Percentiles rank a stretch among this genome's conserved stretches.
These are phyloP conservation scores for Coleophora deauratella DNA, from an alignment of 2,888 invertebrate species.

Conservation along the genomic window DNA sequence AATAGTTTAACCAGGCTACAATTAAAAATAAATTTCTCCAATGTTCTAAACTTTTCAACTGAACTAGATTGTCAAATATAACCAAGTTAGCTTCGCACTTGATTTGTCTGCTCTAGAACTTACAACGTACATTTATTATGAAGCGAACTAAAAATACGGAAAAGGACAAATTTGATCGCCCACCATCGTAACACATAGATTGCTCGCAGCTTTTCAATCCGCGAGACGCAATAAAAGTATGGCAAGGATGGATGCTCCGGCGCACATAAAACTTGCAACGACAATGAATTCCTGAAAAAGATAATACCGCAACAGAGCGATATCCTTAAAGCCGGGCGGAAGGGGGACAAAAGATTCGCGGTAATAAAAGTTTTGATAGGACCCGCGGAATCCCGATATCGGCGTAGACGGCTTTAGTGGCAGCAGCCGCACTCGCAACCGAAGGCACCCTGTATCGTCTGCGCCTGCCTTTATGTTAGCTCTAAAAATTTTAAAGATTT, in stretches of 20 bases:
- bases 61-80: too few relatives aligned
- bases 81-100: too few relatives aligned
- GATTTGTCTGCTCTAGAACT: too few relatives aligned
- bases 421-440: slow-evolving; percentile 26
- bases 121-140: too few relatives aligned
- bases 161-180: too few relatives aligned
- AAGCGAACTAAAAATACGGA: too few relatives aligned
- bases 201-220: slow-evolving; percentile 14
- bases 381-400: slow-evolving; percentile 64
- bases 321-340: slow-evolving; percentile 54
- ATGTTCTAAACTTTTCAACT: too few relatives aligned
- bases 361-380: slow-evolving; percentile 71
- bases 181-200: background rate
- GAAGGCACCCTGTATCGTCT: slow-evolving; percentile 46
- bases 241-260: slow-evolving; percentile 38
- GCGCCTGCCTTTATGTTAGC: slow-evolving; percentile 43
- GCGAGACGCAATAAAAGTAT: slow-evolving; percentile 68
- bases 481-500: slow-evolving; percentile 52
- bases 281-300: slow-evolving; percentile 73
- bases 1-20: too few relatives aligned
- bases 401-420: slow-evolving; percentile 59
- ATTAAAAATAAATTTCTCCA: too few relatives aligned
- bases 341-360: slow-evolving; percentile 52
- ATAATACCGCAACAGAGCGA: slow-evolving; percentile 49
- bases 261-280: slow-evolving; percentile 63